phyloP scores from a whole-genome alignment of 2,113 vertebrate genomes.

The Phainopepla nitens region DNA sequence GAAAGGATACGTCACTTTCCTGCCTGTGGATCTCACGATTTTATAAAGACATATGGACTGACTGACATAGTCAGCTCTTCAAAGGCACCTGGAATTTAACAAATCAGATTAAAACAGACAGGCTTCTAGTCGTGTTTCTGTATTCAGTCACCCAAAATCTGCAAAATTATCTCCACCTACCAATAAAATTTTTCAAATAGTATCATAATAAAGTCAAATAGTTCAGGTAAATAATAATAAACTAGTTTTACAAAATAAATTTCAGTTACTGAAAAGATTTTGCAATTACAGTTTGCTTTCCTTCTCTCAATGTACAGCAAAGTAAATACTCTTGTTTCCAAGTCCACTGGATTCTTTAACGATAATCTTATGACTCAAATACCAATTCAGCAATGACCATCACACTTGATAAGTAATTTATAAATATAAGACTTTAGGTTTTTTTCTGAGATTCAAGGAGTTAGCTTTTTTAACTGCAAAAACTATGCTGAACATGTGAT shows the following conservation, averaged over 20 bases:
- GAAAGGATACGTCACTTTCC: neutral
- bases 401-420: neutral
- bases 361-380: neutral
- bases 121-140: neutral
- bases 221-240: neutral
- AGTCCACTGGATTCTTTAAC: neutral
- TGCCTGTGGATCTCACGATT: neutral
- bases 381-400: neutral
- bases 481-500: neutral
- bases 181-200: neutral
- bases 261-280: neutral
- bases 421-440: neutral
- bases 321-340: neutral
- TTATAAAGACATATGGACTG: neutral
- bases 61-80: neutral
- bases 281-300: neutral
- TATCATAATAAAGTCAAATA: neutral
- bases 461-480: neutral
- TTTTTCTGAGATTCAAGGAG: neutral
- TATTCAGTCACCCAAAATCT: neutral
- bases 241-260: neutral
- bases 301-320: neutral
- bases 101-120: neutral
- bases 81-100: neutral
- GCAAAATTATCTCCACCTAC: neutral